Evolutionary conservation across 2,113 vertebrate genomes (phyloP).

Genomic region (Bufo bufo): DNA sequence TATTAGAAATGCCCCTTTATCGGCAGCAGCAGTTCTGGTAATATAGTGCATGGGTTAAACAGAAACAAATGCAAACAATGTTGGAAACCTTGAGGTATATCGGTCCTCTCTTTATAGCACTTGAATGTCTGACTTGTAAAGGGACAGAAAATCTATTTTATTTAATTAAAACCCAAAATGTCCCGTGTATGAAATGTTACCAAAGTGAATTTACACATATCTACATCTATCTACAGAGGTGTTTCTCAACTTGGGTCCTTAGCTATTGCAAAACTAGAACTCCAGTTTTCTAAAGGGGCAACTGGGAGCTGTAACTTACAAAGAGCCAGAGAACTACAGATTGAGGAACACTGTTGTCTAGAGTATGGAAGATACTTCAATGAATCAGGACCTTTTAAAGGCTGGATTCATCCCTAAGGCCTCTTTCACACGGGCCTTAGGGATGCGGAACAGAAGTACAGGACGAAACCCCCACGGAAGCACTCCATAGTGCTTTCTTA

Average conservation of each 20-base stretch:
- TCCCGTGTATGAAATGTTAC: not conserved
- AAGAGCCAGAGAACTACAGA: not conserved
- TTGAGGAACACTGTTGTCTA: not conserved
- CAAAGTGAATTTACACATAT: not conserved
- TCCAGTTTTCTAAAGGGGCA: not conserved
- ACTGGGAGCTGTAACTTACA: not conserved
- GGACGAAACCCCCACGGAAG: no score
- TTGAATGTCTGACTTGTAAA: constrained; percentile 11
- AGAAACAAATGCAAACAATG: not conserved
- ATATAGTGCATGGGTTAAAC: not conserved
- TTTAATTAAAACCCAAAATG: not conserved
- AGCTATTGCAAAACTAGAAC: not conserved
- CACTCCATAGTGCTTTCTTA: no score
- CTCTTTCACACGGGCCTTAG: no score
- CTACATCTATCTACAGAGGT: not conserved
- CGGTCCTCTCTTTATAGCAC: not conserved
- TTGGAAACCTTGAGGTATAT: not conserved
- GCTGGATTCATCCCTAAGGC: not conserved
- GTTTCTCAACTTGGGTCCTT: not conserved
- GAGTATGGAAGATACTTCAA: not conserved
- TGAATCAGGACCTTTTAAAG: not conserved
- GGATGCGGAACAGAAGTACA: no score
- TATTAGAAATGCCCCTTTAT: not conserved
- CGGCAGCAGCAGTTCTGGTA: not conserved
- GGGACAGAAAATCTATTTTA: not conserved